Conservation (phyloP, 37 sponge, comb jelly and placozoan species). For the Spongia lamella region DNA sequence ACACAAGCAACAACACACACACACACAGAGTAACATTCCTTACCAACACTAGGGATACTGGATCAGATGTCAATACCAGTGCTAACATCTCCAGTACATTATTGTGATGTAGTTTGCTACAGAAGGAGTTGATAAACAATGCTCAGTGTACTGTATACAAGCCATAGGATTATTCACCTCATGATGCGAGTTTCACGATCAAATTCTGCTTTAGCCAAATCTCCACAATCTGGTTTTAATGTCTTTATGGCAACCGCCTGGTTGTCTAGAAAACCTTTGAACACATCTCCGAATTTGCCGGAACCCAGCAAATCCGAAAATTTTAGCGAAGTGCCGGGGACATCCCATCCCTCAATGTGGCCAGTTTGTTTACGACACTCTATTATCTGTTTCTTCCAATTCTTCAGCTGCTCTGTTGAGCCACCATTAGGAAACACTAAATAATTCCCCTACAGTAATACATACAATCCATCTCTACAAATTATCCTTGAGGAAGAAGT, state of each 20-base stretch:
- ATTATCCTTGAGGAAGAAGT: too few species aligned
- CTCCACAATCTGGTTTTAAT: conserved; percentile 66
- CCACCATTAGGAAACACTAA: conserved; percentile 5
- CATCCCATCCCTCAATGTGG: conserved; percentile 65
- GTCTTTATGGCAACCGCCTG: conserved; percentile 74
- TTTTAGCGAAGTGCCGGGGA: conserved; percentile 54
- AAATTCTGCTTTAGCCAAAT: conserved; percentile 53
- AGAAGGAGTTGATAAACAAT: not conserved
- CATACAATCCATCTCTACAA: too few species aligned
- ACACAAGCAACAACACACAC: too few species aligned
- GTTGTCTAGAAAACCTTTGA: conserved; percentile 62
- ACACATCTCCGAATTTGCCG: conserved; percentile 77
- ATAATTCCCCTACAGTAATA: conserved; percentile 29
- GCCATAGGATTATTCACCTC: conserved; percentile 37
- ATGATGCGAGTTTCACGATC: conserved; percentile 75
- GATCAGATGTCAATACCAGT: conserved; percentile 67
- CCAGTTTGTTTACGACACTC: conserved; percentile 27
- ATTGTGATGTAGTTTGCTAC: conserved; percentile 60
- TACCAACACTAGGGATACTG: conserved; percentile 67
- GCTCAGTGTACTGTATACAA: not conserved
- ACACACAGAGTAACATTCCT: too few species aligned
- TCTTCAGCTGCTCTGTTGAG: conserved; percentile 12
- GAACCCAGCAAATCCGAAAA: conserved; percentile 54
- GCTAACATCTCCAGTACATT: conserved; percentile 61
- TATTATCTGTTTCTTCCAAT: conserved; percentile 33